phyloP scores from a whole-genome alignment of 2,113 vertebrate genomes.

The Eurypyga helias region DNA sequence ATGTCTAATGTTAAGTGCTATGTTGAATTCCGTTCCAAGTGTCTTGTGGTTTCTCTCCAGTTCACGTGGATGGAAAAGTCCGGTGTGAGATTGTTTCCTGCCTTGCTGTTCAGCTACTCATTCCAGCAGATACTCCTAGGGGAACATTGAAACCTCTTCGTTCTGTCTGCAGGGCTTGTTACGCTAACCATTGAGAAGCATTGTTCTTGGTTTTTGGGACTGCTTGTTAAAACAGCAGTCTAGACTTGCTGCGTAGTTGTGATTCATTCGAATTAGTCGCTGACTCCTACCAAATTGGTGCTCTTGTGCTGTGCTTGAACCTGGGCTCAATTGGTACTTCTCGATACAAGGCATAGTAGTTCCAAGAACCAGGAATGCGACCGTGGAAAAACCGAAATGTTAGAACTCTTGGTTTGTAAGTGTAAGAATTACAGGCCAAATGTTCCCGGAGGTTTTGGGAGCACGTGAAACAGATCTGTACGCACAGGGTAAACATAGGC shows the following conservation, averaged over 20 bases:
- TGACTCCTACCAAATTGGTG: slow-evolving; percentile 56
- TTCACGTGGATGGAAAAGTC: slow-evolving; percentile 65
- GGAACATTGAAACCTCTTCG: slow-evolving; percentile 65
- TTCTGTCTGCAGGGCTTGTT: slow-evolving; percentile 72
- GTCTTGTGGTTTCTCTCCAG: slow-evolving; percentile 71
- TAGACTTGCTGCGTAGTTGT: slow-evolving; percentile 49
- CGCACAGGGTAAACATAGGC: slow-evolving; percentile 53
- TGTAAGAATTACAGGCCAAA: slow-evolving; percentile 69
- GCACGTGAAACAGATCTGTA: slow-evolving; percentile 68
- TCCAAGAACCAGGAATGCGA: slow-evolving; percentile 75
- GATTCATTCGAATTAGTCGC: slow-evolving; percentile 57
- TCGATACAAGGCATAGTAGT: slow-evolving; percentile 65
- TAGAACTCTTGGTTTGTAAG: slow-evolving; percentile 57
- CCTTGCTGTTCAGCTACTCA: slow-evolving; percentile 72
- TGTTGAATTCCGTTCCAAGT: slow-evolving; percentile 53
- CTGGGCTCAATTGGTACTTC: slow-evolving; percentile 34
- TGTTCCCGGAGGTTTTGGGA: slow-evolving; percentile 34
- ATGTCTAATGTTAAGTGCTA: background rate
- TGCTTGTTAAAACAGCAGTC: slow-evolving; percentile 42
- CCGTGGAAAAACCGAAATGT: slow-evolving; percentile 22
- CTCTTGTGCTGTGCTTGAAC: slow-evolving; percentile 64
- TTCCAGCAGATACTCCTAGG: slow-evolving; percentile 72
- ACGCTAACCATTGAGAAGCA: slow-evolving; percentile 37
- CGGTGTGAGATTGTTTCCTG: slow-evolving; percentile 68
- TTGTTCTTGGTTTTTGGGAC: slow-evolving; percentile 75